A percentile compares a stretch with the other conserved stretches of the same genome.
Conservation (phyloP, 2,888 invertebrate species). For the Teleiodes luculella region DNA sequence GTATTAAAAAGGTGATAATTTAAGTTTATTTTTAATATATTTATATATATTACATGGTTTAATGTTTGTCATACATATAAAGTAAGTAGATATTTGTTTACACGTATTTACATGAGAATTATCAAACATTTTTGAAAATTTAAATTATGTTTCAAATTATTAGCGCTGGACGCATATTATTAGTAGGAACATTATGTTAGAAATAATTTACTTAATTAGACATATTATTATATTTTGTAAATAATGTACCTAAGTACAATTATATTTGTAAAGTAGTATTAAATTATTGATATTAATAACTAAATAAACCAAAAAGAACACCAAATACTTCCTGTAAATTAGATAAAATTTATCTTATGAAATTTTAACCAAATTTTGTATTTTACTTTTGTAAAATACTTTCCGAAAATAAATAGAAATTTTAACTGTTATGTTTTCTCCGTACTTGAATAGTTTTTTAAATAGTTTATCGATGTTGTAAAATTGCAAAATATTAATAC, state of each 20-base stretch:
- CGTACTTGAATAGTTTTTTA: constrained; percentile 15
- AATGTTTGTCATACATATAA: no score
- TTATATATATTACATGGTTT: no score
- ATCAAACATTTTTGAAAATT: background rate
- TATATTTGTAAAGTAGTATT: constrained; percentile 32
- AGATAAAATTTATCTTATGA: constrained; percentile 67
- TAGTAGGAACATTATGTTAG: background rate
- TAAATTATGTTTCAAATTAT: constrained; percentile 14
- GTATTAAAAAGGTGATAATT: no score
- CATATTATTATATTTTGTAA: background rate
- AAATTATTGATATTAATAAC: constrained; percentile 19
- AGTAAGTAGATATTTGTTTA: no score
- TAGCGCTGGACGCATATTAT: constrained; percentile 28
- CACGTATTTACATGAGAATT: constrained; percentile 1
- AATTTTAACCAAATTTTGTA: constrained; percentile 38
- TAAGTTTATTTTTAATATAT: no score
- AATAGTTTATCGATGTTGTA: constrained; percentile 18
- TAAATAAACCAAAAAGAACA: constrained; percentile 56
- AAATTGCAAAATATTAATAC: constrained; percentile 24
- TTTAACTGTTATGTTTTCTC: constrained; percentile 12
- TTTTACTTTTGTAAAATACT: constrained; percentile 22
- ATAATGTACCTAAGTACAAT: constrained; percentile 44
- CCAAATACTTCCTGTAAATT: constrained; percentile 64
- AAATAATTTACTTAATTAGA: constrained; percentile 5
- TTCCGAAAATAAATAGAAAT: constrained; percentile 19